Evolutionary conservation across 2,113 vertebrate species (phyloP).

Genomic region (Ariopsis seemanni): DNA sequence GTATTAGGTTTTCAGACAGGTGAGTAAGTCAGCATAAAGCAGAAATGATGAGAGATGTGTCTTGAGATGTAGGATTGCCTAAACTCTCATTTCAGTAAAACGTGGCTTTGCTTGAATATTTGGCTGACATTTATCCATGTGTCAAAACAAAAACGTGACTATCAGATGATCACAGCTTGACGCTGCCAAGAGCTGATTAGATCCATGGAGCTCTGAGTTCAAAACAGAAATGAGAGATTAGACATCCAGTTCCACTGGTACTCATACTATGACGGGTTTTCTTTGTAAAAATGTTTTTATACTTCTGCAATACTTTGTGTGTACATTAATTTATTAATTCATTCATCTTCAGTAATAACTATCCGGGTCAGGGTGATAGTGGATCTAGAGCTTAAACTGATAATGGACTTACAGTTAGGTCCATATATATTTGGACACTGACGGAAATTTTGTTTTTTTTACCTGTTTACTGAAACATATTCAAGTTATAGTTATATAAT

Average conservation of each 20-base stretch:
- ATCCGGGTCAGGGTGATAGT: not conserved
- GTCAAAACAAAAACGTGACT: slow-evolving; percentile 11
- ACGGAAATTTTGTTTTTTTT: too few species aligned
- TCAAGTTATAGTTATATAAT: too few species aligned
- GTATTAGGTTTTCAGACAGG: slow-evolving; percentile 20
- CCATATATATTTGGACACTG: too few species aligned
- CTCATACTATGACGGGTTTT: not conserved
- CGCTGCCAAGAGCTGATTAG: slow-evolving; percentile 11
- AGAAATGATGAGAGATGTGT: not conserved
- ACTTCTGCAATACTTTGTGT: not conserved
- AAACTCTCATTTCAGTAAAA: not conserved
- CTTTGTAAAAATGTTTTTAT: not conserved
- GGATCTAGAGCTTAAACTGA: not conserved
- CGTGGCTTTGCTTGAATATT: not conserved
- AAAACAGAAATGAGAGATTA: not conserved
- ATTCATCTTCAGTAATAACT: not conserved
- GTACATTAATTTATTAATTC: not conserved
- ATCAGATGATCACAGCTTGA: not conserved
- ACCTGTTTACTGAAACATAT: too few species aligned
- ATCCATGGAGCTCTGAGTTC: not conserved
- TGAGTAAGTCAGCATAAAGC: slow-evolving; percentile 7
- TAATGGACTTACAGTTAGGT: too few species aligned
- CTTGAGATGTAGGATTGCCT: not conserved
- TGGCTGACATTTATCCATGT: not conserved
- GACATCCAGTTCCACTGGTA: not conserved